Conservation (phyloP, 2,113 vertebrate species). For the Corydoras sp. region DNA sequence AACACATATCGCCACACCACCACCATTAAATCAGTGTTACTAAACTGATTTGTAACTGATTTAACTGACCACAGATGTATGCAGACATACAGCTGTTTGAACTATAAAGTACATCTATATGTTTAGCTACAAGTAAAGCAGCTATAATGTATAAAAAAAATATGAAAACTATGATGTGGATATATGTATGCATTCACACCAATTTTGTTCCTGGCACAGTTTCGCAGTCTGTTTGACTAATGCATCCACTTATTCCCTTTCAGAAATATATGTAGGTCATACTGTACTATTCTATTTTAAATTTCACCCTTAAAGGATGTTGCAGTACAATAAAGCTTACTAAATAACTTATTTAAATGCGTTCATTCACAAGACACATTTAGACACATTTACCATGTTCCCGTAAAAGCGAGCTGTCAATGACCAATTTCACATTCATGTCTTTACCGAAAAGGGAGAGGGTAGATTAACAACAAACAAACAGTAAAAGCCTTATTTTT, state of each 20-base stretch:
- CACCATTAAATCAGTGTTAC: no score
- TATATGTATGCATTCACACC: no score
- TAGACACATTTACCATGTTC: constrained; percentile 46
- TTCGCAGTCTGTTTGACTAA: constrained; percentile 15
- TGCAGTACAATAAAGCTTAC: constrained; percentile 50
- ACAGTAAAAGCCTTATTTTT: constrained; percentile 62
- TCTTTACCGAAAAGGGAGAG: background rate
- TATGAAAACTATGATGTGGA: no score
- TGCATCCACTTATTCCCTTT: constrained; percentile 42
- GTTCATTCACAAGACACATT: constrained; percentile 32
- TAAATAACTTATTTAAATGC: constrained; percentile 46
- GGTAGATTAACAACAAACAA: constrained; percentile 59
- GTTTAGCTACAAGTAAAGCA: no score
- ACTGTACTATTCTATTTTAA: constrained; percentile 50
- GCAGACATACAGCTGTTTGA: no score
- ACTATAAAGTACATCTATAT: no score
- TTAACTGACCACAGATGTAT: no score
- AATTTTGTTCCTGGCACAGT: no score
- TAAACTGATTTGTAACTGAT: no score
- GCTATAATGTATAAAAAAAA: no score
- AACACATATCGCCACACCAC: no score
- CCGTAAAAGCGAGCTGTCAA: constrained; percentile 49
- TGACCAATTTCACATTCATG: constrained; percentile 55
- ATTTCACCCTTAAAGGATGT: constrained; percentile 57
- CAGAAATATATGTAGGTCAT: constrained; percentile 43